phyloP scores from a whole-genome alignment of 2,888 invertebrate species.

The Hecatera dysodea region DNA sequence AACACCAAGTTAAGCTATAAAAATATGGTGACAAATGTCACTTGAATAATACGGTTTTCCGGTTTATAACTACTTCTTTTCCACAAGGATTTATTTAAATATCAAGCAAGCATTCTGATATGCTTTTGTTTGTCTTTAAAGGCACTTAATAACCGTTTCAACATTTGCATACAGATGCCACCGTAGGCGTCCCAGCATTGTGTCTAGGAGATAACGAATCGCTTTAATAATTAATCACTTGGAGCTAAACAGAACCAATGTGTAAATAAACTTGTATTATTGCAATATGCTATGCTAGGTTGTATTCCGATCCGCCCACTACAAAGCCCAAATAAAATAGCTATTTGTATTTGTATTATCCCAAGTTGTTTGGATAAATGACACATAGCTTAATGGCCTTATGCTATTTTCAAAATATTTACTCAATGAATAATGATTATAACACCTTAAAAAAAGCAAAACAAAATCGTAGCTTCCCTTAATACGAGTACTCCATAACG shows the following conservation, averaged over 20 bases:
- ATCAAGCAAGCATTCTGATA: conserved; percentile 8
- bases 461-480: too few species aligned
- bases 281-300: conserved; percentile 15
- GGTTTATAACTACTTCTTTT: background rate
- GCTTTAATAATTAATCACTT: conserved; percentile 30
- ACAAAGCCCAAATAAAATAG: background rate
- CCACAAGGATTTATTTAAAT: conserved; percentile 18
- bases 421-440: too few species aligned
- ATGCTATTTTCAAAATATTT: too few species aligned
- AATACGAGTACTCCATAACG: too few species aligned
- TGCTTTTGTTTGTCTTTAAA: conserved; percentile 31
- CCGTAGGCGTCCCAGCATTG: conserved; percentile 16
- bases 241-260: background rate
- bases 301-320: background rate
- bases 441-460: too few species aligned
- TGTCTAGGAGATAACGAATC: conserved; percentile 17
- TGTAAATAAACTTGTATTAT: conserved; percentile 9
- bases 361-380: background rate
- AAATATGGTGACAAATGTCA: background rate
- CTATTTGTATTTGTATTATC: background rate
- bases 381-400: too few species aligned
- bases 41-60: background rate
- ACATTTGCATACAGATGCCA: conserved; percentile 11
- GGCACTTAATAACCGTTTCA: conserved; percentile 10
- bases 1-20: too few species aligned